phyloP scores from a whole-genome alignment of 1,140 invertebrate genomes.

The Monochamus saltuarius region DNA sequence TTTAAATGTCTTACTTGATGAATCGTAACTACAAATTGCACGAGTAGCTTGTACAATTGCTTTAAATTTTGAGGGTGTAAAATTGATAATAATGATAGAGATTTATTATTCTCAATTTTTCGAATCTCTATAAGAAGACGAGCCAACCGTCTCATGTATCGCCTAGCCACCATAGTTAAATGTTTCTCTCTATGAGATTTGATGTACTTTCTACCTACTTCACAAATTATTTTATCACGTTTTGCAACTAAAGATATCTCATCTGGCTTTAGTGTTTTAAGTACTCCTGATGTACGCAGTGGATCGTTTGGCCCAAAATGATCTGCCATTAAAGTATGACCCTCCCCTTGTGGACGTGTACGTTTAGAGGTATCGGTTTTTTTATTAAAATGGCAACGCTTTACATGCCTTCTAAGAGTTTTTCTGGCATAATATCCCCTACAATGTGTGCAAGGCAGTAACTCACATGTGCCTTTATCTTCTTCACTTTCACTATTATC shows the following conservation, averaged over 20 bases:
- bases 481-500: not conserved
- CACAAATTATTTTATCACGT: constrained; percentile 33
- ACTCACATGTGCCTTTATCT: not conserved
- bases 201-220: constrained; percentile 30
- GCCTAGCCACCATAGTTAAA: constrained; percentile 30
- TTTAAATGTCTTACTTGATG: constrained; percentile 1
- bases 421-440: constrained; percentile 13
- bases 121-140: constrained; percentile 26
- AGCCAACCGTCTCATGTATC: constrained; percentile 32
- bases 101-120: constrained; percentile 11
- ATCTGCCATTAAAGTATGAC: constrained; percentile 16
- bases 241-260: constrained; percentile 30
- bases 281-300: constrained; percentile 12
- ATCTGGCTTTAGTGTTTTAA: constrained; percentile 26
- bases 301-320: constrained; percentile 23
- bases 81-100: constrained; percentile 8
- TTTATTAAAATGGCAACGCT: constrained; percentile 8
- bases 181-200: constrained; percentile 32
- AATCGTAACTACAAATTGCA: constrained; percentile 7
- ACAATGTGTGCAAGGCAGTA: constrained; percentile 7
- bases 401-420: constrained; percentile 9
- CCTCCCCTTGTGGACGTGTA: constrained; percentile 9
- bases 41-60: constrained; percentile 21
- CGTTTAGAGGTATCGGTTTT: not conserved
- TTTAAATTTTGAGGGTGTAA: constrained; percentile 18